Evolutionary conservation across 1,140 invertebrate genomes (phyloP), one percentile per base, ranked within the genome.

Genomic region (Meloidogyne floridensis): DNA sequence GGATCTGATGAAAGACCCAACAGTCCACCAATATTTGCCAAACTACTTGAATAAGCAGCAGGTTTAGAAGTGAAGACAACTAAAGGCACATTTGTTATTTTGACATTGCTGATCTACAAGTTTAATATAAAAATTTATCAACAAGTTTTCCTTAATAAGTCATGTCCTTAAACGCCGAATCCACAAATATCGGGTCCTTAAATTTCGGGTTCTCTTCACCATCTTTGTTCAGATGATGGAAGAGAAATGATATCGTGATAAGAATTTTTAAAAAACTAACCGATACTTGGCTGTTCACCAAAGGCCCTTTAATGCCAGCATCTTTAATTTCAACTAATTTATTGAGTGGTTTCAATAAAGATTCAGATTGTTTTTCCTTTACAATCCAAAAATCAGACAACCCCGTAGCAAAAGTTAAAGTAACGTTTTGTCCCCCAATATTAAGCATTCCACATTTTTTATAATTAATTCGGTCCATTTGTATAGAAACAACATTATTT

Each of bases 401-500:
- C 32, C 32, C 32, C 32, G 32, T 32, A 65, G 4, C 2, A n/a
- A 65, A 65, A 18, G 59, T 15, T 6, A 65, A n/a, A 65, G n/a
- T 65, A 65, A 7, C 15, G 7, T 65, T 65, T 65, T 65, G 59
- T n/a, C n/a, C n/a, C n/a, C 59, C 59, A 65, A 65, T 18, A 7
- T n/a, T 65, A 65, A 65, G 6, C 7, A n/a, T 6, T 65, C 59
- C 59, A 65, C 59, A 65, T 65, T 15, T 65, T 65, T 65, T 65
- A 65, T 65, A 65, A 65, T 65, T 65, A 65, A n/a, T 65, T 65
- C 59, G n/a, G n/a, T 65, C n/a, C 15, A 65, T 65, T 65, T 65
- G 59, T 65, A 65, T 65, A n/a, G 59, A 65, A n/a, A 15, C 59
- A 65, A 65, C 7, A n/a, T 65, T 65, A 65, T 65, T 65, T 59